Percentiles rank a stretch among this genome's conserved stretches.
Evolutionary conservation across 53 echinoderm and acorn worm genomes (phyloP).

Genomic region (Temnopleurus reevesii): DNA sequence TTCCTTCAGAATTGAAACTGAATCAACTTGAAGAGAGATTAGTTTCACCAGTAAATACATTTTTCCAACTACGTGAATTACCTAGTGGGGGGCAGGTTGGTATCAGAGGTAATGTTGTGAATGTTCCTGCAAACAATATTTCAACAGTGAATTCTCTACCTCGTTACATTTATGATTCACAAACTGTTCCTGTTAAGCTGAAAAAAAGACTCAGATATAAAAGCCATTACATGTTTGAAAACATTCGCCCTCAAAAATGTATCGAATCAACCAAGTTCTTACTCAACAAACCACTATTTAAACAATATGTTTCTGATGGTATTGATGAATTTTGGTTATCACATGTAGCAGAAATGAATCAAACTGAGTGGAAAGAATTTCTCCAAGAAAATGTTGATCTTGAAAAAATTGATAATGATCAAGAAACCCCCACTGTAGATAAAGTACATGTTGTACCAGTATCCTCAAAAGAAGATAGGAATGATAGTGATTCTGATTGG

Average conservation of each 20-base stretch:
- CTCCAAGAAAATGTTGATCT: not conserved
- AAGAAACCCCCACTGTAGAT: not conserved
- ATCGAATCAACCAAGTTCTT: conserved; percentile 58
- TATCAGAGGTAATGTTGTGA: conserved; percentile 11
- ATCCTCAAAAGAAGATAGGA: not conserved
- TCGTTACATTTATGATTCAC: not conserved
- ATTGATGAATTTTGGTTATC: not conserved
- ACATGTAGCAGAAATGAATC: not conserved
- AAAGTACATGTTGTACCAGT: too few species aligned
- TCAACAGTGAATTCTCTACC: conserved; percentile 15
- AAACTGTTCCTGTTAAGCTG: conserved; percentile 20
- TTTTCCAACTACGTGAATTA: conserved; percentile 50
- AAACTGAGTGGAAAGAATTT: not conserved
- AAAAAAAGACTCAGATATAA: conserved; percentile 53
- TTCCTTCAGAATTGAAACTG: not conserved
- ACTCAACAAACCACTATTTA: not conserved
- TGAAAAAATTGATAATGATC: not conserved
- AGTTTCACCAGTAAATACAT: conserved; percentile 29
- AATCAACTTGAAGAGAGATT: conserved; percentile 43
- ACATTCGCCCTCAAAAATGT: conserved; percentile 59
- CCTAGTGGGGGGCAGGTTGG: conserved; percentile 44
- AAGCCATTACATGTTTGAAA: conserved; percentile 38
- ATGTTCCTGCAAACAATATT: conserved; percentile 29
- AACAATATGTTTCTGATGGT: conserved; percentile 1
- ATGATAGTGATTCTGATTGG: conserved; percentile 39